phyloP scores from a whole-genome alignment of 2,113 vertebrate genomes.

The Ictalurus furcatus region DNA sequence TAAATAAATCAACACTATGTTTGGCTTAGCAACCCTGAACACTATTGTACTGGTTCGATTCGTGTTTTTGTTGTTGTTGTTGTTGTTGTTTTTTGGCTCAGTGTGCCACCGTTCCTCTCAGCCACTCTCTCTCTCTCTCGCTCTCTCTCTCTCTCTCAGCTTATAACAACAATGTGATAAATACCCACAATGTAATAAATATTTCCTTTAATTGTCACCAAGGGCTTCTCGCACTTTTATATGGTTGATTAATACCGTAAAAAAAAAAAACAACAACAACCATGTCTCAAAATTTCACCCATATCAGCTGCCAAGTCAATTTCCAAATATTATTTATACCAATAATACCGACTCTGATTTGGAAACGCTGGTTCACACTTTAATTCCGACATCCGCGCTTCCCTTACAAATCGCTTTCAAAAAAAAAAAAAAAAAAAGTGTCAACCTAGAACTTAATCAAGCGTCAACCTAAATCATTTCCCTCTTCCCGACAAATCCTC shows the following conservation, averaged over 20 bases:
- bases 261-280: no score
- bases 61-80: not conserved
- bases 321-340: not conserved
- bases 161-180: not conserved
- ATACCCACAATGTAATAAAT: not conserved
- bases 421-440: not conserved
- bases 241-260: not conserved
- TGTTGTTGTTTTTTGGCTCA: not conserved
- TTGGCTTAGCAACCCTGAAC: not conserved
- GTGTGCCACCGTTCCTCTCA: not conserved
- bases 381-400: not conserved
- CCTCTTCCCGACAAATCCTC: not conserved
- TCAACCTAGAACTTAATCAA: constrained; percentile 4
- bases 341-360: not conserved
- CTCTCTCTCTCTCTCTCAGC: not conserved
- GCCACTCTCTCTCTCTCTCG: not conserved
- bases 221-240: not conserved
- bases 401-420: not conserved
- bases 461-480: not conserved
- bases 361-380: constrained; percentile 3
- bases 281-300: not conserved
- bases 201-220: not conserved
- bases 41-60: not conserved
- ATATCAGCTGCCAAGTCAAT: not conserved
- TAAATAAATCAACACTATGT: not conserved